Evolutionary conservation across 35 echinoderm and acorn worm species (phyloP).

Genomic region (Ophioderma brevispina): DNA sequence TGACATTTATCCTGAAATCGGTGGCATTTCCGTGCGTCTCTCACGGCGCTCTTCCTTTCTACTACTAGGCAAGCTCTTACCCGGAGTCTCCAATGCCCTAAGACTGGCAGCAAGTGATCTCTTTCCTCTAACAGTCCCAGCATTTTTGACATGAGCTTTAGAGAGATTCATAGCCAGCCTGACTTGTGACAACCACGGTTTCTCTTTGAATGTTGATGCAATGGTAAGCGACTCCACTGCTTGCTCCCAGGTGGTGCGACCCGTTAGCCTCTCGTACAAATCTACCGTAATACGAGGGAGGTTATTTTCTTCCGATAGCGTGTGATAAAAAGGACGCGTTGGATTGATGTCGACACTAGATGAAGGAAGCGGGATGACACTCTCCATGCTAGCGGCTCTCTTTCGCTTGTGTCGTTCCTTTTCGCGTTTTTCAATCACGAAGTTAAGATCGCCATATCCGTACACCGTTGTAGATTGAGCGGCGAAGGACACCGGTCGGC

Average conservation of each 20-base stretch:
- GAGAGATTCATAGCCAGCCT: constrained; percentile 86
- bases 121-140: background rate
- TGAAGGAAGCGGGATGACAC: constrained; percentile 71
- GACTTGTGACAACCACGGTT: constrained; percentile 88
- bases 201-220: constrained; percentile 90
- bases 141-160: constrained; percentile 69
- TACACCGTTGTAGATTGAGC: background rate
- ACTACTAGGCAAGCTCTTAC: background rate
- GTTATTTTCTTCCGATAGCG: constrained; percentile 28
- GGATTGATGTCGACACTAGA: constrained; percentile 50
- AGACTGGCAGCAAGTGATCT: background rate
- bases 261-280: constrained; percentile 73
- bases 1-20: background rate
- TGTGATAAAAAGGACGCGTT: constrained; percentile 71
- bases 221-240: constrained; percentile 87
- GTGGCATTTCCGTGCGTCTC: background rate
- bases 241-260: constrained; percentile 83
- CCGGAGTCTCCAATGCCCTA: background rate
- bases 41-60: background rate
- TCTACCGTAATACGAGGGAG: constrained; percentile 78
- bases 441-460: background rate
- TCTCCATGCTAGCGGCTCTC: constrained; percentile 79
- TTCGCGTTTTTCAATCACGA: constrained; percentile 41
- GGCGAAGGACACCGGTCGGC: background rate
- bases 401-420: constrained; percentile 69